Conservation (phyloP, 2,113 vertebrate genomes). For the Peucedramus taeniatus region DNA sequence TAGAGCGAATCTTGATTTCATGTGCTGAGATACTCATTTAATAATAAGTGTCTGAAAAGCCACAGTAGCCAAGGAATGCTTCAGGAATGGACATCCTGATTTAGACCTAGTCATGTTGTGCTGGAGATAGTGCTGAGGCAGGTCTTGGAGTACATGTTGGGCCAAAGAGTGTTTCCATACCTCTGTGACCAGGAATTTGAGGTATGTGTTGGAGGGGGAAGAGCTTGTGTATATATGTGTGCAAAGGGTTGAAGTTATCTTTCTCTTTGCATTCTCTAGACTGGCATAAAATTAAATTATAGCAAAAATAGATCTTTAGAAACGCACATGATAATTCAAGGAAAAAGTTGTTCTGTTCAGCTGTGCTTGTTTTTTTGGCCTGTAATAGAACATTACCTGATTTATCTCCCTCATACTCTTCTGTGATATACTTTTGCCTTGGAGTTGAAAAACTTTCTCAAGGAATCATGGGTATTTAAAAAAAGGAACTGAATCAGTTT, state of each 20-base stretch:
- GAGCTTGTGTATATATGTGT: background rate
- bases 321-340: background rate
- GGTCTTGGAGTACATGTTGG: background rate
- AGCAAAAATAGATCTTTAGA: background rate
- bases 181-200: background rate
- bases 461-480: background rate
- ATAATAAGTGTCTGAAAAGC: background rate
- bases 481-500: background rate
- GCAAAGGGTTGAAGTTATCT: background rate
- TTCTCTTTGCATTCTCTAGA: background rate
- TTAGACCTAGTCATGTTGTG: background rate
- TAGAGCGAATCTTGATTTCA: background rate
- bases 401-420: background rate
- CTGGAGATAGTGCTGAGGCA: background rate
- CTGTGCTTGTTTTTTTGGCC: background rate
- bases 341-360: background rate
- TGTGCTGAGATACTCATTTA: background rate
- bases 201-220: background rate
- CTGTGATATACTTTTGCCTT: background rate
- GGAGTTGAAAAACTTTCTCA: background rate
- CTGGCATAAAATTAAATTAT: background rate
- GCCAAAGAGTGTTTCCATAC: background rate
- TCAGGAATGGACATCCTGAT: background rate
- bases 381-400: background rate
- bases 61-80: background rate